phyloP scores from a whole-genome alignment of 1,140 invertebrate genomes.

The Tetragonula clypearis region DNA sequence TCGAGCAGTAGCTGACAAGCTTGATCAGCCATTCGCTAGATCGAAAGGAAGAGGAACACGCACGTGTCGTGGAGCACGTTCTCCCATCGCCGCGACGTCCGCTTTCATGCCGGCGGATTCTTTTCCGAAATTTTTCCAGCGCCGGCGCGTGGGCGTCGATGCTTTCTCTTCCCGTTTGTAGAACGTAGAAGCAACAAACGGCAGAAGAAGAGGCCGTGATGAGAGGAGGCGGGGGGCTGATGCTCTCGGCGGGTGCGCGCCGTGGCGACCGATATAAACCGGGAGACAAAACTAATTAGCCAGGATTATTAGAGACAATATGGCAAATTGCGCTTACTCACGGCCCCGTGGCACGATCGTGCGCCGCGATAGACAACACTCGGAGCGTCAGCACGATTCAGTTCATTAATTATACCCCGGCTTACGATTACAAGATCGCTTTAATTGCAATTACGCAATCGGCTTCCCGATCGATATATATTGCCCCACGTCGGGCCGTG shows the following conservation, averaged over 20 bases:
- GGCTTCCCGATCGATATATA: conserved; percentile 60
- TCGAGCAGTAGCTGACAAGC: not conserved
- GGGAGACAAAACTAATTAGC: conserved; percentile 71
- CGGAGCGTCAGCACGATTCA: conserved; percentile 67
- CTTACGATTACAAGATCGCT: conserved; percentile 71
- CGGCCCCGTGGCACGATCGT: conserved; percentile 59
- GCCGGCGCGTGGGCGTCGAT: conserved; percentile 55
- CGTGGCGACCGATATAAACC: conserved; percentile 66
- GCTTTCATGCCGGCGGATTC: not conserved
- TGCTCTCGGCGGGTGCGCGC: not conserved
- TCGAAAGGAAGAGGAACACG: not conserved
- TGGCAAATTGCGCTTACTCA: conserved; percentile 69
- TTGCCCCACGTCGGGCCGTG: conserved; percentile 13
- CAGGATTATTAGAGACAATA: conserved; percentile 70
- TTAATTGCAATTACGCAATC: conserved; percentile 72
- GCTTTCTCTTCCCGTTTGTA: conserved; percentile 64
- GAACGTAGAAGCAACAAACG: not conserved
- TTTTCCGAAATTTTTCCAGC: conserved; percentile 38
- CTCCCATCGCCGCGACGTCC: not conserved
- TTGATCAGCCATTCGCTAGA: not conserved
- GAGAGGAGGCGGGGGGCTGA: no score
- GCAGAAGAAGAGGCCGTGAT: conserved; percentile 43
- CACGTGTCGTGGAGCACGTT: not conserved
- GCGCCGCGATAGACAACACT: conserved; percentile 62
- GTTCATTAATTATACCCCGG: conserved; percentile 69